Conservation (phyloP, 1,140 invertebrate genomes). For the Chironomus tepperi region DNA sequence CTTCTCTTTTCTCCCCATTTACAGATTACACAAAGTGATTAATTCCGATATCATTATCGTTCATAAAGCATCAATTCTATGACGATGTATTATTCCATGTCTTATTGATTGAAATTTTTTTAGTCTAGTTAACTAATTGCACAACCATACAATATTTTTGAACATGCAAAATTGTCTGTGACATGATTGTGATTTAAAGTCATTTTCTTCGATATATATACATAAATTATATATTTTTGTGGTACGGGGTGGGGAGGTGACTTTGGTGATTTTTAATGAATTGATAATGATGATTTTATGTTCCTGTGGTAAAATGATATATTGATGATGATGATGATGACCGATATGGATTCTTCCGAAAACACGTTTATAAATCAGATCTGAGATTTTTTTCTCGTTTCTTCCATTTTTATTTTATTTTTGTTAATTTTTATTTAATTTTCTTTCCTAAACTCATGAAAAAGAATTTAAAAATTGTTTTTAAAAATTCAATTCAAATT, state of each 20-base stretch:
- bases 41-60: neutral
- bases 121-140: constrained; percentile 13
- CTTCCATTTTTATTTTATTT: no score
- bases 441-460: no score
- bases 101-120: constrained; percentile 10
- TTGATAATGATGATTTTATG: constrained; percentile 1
- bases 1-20: neutral
- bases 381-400: no score
- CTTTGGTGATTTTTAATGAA: neutral
- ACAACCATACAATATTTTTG: neutral
- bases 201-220: neutral
- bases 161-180: constrained; percentile 1
- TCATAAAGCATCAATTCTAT: neutral
- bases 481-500: no score
- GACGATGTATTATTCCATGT: neutral
- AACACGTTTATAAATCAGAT: no score
- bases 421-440: no score
- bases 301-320: neutral
- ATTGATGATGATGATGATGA: neutral
- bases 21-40: constrained; percentile 13
- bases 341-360: no score
- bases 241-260: neutral
- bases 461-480: no score
- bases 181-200: constrained; percentile 2
- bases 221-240: no score